These are phyloP conservation scores for Drosophila buzzatii DNA, from an alignment of 2,888 invertebrate genomes.

Conservation along the genomic window DNA sequence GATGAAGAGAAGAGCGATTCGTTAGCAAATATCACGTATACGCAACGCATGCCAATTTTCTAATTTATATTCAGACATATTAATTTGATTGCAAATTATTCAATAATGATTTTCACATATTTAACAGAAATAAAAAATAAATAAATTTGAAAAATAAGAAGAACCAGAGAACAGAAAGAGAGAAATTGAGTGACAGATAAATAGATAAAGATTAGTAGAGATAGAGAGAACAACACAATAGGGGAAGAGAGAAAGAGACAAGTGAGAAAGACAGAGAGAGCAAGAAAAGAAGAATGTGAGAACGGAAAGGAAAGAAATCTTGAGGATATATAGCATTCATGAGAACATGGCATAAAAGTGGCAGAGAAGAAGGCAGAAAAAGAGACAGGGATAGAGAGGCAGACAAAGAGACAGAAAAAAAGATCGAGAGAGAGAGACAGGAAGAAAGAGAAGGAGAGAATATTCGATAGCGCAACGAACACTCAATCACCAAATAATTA, in stretches of 20 bases:
- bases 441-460: background rate
- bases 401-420: background rate
- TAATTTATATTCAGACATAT: background rate
- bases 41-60: background rate
- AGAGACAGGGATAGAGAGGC: background rate
- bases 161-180: no score
- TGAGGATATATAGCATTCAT: no score
- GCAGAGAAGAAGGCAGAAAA: background rate
- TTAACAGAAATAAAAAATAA: no score
- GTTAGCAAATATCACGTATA: slow-evolving; percentile 1
- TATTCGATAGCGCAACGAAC: no score
- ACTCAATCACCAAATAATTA: slow-evolving; percentile 4
- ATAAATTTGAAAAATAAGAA: no score
- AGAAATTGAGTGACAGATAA: background rate
- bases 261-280: background rate
- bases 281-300: background rate
- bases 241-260: no score
- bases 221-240: background rate
- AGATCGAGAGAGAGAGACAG: background rate
- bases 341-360: no score
- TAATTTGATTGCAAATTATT: background rate
- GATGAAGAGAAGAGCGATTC: background rate
- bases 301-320: no score
- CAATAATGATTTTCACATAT: no score
- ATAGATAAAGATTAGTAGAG: background rate